Conservation (phyloP, 2,888 invertebrate species). For the Macaria notata region DNA sequence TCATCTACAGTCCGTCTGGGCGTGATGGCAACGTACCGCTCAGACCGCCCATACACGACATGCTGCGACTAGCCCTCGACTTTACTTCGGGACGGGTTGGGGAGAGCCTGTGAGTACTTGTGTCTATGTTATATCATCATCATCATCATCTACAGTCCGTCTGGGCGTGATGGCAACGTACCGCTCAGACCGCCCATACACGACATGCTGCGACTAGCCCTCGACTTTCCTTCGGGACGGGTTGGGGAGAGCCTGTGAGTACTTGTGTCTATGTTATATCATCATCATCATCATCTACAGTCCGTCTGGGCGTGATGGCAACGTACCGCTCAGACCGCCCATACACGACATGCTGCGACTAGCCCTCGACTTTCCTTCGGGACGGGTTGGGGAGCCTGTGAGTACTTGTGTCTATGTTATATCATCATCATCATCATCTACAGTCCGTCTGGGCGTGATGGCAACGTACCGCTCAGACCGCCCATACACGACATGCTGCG, state of each 20-base stretch:
- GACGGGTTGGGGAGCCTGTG: constrained; percentile 93
- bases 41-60: constrained; percentile 90
- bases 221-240: constrained; percentile 92
- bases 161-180: constrained; percentile 98
- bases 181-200: constrained; percentile 92
- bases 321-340: constrained; percentile 92
- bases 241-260: constrained; percentile 92
- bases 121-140: too few relatives aligned
- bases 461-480: constrained; percentile 94
- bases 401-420: constrained; percentile 43
- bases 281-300: too few relatives aligned
- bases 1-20: constrained; percentile 84
- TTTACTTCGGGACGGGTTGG: constrained; percentile 93
- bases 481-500: constrained; percentile 91
- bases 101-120: constrained; percentile 86
- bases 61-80: constrained; percentile 90
- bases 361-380: constrained; percentile 91
- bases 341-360: constrained; percentile 91
- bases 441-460: constrained; percentile 93
- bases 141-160: constrained; percentile 53
- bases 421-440: too few relatives aligned
- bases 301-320: constrained; percentile 97
- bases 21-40: constrained; percentile 98
- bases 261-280: background rate
- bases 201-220: constrained; percentile 89